Evolutionary conservation across 2,888 invertebrate species (phyloP).

Genomic region (Temnothorax unifasciatus): DNA sequence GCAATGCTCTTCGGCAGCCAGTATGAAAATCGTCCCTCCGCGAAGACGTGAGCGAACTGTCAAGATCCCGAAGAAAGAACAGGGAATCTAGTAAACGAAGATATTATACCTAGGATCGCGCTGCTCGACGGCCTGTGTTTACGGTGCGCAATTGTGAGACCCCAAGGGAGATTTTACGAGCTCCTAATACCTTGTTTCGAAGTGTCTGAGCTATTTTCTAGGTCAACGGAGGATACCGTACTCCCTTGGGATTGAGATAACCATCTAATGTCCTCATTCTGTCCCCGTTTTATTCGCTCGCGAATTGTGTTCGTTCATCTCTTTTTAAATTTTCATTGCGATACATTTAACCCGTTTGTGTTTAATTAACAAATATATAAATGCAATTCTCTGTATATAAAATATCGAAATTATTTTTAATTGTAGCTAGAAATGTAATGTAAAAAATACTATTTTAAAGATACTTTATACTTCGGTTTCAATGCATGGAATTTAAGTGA

Average conservation of each 20-base stretch:
- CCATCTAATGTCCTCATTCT: constrained; percentile 32
- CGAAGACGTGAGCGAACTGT: constrained; percentile 35
- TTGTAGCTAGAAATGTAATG: not conserved
- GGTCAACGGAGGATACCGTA: constrained; percentile 28
- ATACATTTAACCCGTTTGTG: not conserved
- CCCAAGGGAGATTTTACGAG: constrained; percentile 46
- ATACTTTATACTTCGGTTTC: not conserved
- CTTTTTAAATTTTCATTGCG: not conserved
- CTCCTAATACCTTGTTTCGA: constrained; percentile 56
- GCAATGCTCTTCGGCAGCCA: constrained; percentile 30
- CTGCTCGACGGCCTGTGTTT: constrained; percentile 7
- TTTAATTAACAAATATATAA: constrained; percentile 5
- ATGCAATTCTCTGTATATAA: not conserved
- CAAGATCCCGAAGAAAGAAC: constrained; percentile 17
- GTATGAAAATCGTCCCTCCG: constrained; percentile 42
- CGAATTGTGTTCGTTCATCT: not conserved
- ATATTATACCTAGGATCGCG: not conserved
- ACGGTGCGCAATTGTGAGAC: constrained; percentile 36
- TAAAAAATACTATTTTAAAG: not conserved
- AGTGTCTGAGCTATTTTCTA: constrained; percentile 42
- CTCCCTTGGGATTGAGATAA: constrained; percentile 20
- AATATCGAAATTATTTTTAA: not conserved
- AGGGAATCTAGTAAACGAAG: not conserved
- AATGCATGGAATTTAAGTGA: not conserved
- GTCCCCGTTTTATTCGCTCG: not conserved